phyloP scores from a whole-genome alignment of 1,140 invertebrate species.

The Drosophila pandora region DNA sequence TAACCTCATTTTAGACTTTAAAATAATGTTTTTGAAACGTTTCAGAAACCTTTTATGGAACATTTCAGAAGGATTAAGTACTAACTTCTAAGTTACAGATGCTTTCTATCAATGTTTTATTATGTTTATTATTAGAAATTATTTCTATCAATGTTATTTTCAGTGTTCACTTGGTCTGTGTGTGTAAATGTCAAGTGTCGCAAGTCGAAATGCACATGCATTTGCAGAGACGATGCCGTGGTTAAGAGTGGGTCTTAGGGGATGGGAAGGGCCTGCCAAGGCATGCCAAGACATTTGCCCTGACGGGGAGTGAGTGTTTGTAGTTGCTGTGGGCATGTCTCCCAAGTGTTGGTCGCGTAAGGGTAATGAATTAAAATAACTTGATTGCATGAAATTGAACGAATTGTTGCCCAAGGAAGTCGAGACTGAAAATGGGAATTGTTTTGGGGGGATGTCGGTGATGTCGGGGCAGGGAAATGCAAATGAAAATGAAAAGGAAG shows the following conservation, averaged over 20 bases:
- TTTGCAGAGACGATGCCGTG: conserved; percentile 35
- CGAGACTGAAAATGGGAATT: conserved; percentile 37
- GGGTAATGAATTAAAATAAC: conserved; percentile 83
- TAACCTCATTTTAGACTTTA: neutral
- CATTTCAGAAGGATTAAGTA: too few species aligned
- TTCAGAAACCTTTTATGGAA: too few species aligned
- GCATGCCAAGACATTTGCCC: conserved; percentile 20
- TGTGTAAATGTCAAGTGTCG: conserved; percentile 45
- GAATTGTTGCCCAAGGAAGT: conserved; percentile 69
- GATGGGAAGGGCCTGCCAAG: neutral
- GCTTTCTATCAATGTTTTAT: too few species aligned
- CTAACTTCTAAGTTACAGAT: too few species aligned
- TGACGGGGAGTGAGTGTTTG: conserved; percentile 30
- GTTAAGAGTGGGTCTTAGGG: conserved; percentile 6
- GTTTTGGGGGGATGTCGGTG: neutral
- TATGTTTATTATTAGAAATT: neutral
- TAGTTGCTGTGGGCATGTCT: conserved; percentile 58
- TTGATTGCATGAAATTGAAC: conserved; percentile 82
- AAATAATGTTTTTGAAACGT: neutral
- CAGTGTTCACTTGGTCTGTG: conserved; percentile 14
- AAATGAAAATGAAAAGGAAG: conserved; percentile 1
- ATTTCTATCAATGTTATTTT: neutral
- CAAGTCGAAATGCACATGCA: conserved; percentile 64
- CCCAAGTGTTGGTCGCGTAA: conserved; percentile 79
- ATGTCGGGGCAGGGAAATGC: neutral